These are phyloP conservation scores for Coleophora deauratella DNA, from an alignment of 2,888 invertebrate species.

Conservation along the genomic window DNA sequence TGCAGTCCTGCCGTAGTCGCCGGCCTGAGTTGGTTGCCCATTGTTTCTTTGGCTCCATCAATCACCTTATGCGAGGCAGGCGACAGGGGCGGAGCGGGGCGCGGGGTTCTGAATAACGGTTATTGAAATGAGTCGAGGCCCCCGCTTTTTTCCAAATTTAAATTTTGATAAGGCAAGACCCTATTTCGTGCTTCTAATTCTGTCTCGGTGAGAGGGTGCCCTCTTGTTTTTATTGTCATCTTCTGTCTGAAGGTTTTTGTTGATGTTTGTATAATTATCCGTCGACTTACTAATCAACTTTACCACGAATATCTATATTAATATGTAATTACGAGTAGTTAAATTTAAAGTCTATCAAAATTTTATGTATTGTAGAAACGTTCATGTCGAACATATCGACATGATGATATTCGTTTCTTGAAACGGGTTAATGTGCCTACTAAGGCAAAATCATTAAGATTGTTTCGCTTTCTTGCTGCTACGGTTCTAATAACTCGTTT, in stretches of 20 bases:
- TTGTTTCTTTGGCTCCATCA: slow-evolving; percentile 69
- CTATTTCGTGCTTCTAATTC: slow-evolving; percentile 65
- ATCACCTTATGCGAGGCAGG: slow-evolving; percentile 48
- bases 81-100: slow-evolving; percentile 21
- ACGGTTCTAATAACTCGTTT: no score
- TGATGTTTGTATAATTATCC: slow-evolving; percentile 27
- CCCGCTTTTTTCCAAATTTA: slow-evolving; percentile 72
- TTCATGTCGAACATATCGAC: no score
- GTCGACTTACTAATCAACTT: slow-evolving; percentile 27
- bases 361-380: no score
- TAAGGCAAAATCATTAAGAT: no score
- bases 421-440: no score
- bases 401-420: no score
- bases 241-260: slow-evolving; percentile 46
- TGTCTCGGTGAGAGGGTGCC: slow-evolving; percentile 50
- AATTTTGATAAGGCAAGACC: slow-evolving; percentile 73
- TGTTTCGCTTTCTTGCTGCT: no score
- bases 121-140: slow-evolving; percentile 71
- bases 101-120: slow-evolving; percentile 53
- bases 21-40: slow-evolving; percentile 39
- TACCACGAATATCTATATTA: neutral
- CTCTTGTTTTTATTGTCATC: slow-evolving; percentile 55
- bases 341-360: no score
- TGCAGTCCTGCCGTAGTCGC: slow-evolving; percentile 44
- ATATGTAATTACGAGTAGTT: neutral